A percentile compares a stretch with the other conserved stretches of the same genome.
Evolutionary conservation across 2,888 invertebrate species (phyloP).

Genomic region (Danaus chrysippus): DNA sequence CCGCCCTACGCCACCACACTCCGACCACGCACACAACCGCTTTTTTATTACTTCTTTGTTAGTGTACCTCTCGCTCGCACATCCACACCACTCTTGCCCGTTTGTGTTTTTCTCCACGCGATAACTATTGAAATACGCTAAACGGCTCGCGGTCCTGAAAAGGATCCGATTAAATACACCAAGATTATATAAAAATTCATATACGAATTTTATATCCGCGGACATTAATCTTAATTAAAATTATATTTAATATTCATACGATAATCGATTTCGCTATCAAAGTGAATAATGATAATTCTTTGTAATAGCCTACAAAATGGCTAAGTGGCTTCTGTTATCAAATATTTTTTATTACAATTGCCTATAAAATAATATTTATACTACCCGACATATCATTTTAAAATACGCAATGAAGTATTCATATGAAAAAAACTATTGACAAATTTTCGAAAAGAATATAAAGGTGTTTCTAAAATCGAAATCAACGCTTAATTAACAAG

Average conservation of each 20-base stretch:
- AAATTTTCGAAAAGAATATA: too few species aligned
- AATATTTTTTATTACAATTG: too few species aligned
- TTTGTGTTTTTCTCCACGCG: conserved; percentile 74
- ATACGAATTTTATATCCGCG: conserved; percentile 63
- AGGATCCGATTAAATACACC: conserved; percentile 76
- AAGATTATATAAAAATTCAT: conserved; percentile 75
- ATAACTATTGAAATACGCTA: conserved; percentile 80
- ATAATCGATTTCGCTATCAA: neutral
- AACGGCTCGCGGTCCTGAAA: conserved; percentile 77
- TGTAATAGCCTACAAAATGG: conserved; percentile 22
- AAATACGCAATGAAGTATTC: too few species aligned
- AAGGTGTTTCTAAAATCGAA: too few species aligned
- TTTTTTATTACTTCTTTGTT: conserved; percentile 79
- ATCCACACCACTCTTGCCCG: conserved; percentile 51
- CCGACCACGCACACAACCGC: conserved; percentile 74
- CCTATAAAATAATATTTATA: too few species aligned
- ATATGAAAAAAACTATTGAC: too few species aligned
- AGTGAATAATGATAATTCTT: neutral
- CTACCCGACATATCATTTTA: too few species aligned
- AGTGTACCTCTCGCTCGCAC: conserved; percentile 68
- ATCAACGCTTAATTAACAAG: too few species aligned
- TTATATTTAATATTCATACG: neutral
- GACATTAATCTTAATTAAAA: conserved; percentile 52
- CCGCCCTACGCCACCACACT: conserved; percentile 76
- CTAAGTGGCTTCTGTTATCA: conserved; percentile 29